A percentile compares a stretch with the other conserved stretches of the same genome.
These are phyloP conservation scores for Phymatocera aterrima DNA, from an alignment of 2,888 invertebrate species.

Conservation along the genomic window DNA sequence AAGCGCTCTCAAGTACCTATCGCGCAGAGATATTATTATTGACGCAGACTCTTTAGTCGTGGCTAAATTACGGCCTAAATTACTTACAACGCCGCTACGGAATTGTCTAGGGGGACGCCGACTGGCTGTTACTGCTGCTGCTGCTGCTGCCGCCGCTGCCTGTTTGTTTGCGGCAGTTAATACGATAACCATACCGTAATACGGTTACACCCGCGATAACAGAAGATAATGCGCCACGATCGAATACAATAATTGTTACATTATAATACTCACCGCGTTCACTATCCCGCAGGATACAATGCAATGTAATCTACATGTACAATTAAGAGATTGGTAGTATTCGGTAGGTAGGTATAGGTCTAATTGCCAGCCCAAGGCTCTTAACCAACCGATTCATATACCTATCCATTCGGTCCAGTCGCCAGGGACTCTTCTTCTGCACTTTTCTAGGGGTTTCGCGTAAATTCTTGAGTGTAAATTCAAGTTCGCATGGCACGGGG, in stretches of 20 bases:
- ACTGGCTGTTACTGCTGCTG: too few relatives aligned
- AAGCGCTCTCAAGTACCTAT: background rate
- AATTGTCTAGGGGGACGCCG: too few relatives aligned
- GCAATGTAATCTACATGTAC: background rate
- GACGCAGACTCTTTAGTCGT: slow-evolving; percentile 10
- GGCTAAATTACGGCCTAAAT: slow-evolving; percentile 21
- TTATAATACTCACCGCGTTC: background rate
- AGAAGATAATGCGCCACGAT: slow-evolving; percentile 32
- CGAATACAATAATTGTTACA: slow-evolving; percentile 40
- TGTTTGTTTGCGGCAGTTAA: slow-evolving; percentile 29
- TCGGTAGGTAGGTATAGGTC: too few relatives aligned
- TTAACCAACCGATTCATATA: too few relatives aligned
- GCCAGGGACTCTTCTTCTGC: too few relatives aligned
- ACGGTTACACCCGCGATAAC: slow-evolving; percentile 28
- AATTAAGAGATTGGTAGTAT: too few relatives aligned
- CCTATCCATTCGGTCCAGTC: too few relatives aligned
- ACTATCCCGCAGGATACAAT: background rate
- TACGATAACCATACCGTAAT: slow-evolving; percentile 34
- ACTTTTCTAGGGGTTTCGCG: too few relatives aligned
- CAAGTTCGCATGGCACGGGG: too few relatives aligned
- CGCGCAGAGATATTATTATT: background rate
- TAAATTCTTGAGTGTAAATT: too few relatives aligned
- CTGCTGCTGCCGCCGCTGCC: background rate
- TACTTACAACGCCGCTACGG: slow-evolving; percentile 12
- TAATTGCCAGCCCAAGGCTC: too few relatives aligned